Evolutionary conservation across 2,113 vertebrate species (phyloP), one percentile per base, ranked within the genome.

Genomic region (Porphyrio hochstetteri): DNA sequence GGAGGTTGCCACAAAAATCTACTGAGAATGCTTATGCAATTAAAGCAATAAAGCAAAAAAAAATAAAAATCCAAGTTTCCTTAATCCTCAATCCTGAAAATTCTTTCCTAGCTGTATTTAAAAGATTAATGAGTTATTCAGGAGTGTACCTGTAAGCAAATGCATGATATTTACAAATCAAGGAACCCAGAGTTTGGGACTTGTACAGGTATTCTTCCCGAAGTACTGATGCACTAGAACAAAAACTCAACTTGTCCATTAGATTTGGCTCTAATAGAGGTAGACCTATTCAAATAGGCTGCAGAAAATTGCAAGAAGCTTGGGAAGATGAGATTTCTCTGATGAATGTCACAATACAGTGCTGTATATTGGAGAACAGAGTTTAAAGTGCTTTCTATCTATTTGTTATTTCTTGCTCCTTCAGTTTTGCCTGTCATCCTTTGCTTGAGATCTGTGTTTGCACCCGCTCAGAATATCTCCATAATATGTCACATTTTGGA

Each of bases 261-360:
- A 78, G 42, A 84, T 84, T 35, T 42, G 29, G 57, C 56, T 18
- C 82, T 85, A 89, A 87, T 65, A 72, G 61, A 71, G 82, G 70
- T 33, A 8, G 77, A 92, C 35, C 38, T 84, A 89, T 85, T 84
- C 64, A 88, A 42, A 93, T 31, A 56, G 48, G 10, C 29, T 94
- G 42, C 61, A 87, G 65, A 81, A 92, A 95, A 92, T 44, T 64
- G 48, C 28, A 84, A 93, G 84, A 36, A 91, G 27, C 81, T 78
- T 74, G 29, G 52, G 68, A 92, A 93, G 77, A 92, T 94, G 65
- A 93, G 91, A 95, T 93, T 92, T 85, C 65, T 75, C 50, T 82
- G 86, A 95, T 76, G 65, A 92, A 92, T 88, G 69, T 84, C 83
- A 92, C 80, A 64, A 55, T 25, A 78, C 20, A 83, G 38, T 31